A percentile compares a stretch with the other conserved stretches of the same genome.
phyloP scores from a whole-genome alignment of 1,140 invertebrate species.

The Pogonognathellus flavescens region DNA sequence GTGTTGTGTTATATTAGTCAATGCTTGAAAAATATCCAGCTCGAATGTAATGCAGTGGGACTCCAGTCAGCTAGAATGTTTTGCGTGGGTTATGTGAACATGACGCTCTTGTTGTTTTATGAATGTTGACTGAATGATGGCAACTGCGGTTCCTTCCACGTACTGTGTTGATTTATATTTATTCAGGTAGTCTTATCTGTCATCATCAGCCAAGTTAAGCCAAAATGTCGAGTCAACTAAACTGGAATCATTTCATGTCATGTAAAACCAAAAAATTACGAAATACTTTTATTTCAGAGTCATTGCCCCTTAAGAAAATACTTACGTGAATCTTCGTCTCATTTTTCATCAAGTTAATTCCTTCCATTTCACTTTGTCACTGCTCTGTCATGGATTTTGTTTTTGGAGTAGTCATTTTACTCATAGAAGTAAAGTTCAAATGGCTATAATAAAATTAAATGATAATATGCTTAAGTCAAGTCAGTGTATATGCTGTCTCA shows the following conservation, averaged over 20 bases:
- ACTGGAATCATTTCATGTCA: conserved; percentile 28
- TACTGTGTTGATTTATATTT: conserved; percentile 43
- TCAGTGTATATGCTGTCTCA: too few relatives aligned
- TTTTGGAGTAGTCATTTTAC: too few relatives aligned
- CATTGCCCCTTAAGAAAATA: background rate
- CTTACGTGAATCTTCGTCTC: background rate
- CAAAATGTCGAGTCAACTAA: conserved; percentile 32
- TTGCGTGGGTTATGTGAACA: conserved; percentile 35
- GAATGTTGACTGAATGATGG: conserved; percentile 35
- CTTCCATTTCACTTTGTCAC: too few relatives aligned
- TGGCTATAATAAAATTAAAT: too few relatives aligned
- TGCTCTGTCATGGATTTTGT: too few relatives aligned
- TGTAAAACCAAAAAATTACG: conserved; percentile 36
- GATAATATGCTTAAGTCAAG: too few relatives aligned
- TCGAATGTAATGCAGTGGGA: too few relatives aligned
- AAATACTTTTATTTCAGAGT: conserved; percentile 1
- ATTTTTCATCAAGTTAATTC: background rate
- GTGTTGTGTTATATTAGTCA: too few relatives aligned
- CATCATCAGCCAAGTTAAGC: conserved; percentile 36
- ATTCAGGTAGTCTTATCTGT: conserved; percentile 43
- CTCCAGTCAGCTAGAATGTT: background rate
- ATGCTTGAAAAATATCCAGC: too few relatives aligned
- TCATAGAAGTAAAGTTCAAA: too few relatives aligned
- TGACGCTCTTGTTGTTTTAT: conserved; percentile 5
- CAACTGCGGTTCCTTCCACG: conserved; percentile 35